Base-by-base conservation (phyloP, 2,113 vertebrate species). In the Lethenteron reissneri region DNA sequence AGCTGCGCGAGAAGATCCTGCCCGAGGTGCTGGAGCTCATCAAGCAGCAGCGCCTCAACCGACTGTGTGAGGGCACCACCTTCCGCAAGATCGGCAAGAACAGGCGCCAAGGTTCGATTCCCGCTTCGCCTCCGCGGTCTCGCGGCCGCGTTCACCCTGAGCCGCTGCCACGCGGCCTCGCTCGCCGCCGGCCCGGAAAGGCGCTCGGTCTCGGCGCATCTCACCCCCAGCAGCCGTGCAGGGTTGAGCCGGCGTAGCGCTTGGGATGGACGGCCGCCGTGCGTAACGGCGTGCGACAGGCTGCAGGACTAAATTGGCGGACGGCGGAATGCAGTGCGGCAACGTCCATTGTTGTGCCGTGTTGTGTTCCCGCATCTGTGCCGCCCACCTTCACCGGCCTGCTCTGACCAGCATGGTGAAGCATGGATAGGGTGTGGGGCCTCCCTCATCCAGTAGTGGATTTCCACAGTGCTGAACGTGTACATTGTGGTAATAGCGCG, bases 61-160 rank as follows among this genome's bases (percentile, higher is more conserved):
- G 84, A 6, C 85, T 99, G 75, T 96, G 90, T 1, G 86, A 90
- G 70, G 94, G 94, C 64, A 96, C 88, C 0, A 85, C 89, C 74
- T 99, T 99, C 80, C 85, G 83, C 58, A 96, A 96, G 81, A 89
- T 97, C 73, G 96, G 91, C 83, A 95, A 84, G 80, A 85, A 91
- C 8, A 81, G 92, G 57, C 83, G 91, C 72, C 92, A 97, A 75
- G 94, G 92, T 94, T 77, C 64, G 41, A 77, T 78, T 57, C 41
- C 70, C 72, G 19, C 11, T 0, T 57, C 70, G 57, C 0, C 60
- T 76, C n/a, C 57, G 2, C 58, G 70, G 72, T 71, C 72, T 68
- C 5, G 2, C 1, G 5, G 3, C 7, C 5, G 9, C 3, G 57
- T 11, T 12, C 4, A 57, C 11, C 3, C 58, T 10, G 13, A 11